These are phyloP conservation scores for Corydoras sp. DNA, from an alignment of 2,113 vertebrate species.

Conservation along the genomic window DNA sequence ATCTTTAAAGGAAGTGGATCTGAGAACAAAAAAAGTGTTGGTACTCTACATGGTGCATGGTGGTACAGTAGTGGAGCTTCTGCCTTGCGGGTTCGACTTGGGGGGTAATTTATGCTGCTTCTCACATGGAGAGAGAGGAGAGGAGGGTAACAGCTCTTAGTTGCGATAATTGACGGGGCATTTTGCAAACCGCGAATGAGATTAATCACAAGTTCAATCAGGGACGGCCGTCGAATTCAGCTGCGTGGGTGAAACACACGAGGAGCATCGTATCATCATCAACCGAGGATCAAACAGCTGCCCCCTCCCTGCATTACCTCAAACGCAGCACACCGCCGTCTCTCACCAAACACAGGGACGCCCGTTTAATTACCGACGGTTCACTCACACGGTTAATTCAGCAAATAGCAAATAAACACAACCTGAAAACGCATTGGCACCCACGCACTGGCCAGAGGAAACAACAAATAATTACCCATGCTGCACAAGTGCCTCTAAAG, in stretches of 20 bases:
- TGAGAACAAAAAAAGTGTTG: too few relatives aligned
- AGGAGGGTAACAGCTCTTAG: not conserved
- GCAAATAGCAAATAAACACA: too few relatives aligned
- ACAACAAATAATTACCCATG: not conserved
- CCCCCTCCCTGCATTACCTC: not conserved
- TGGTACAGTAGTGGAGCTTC: too few relatives aligned
- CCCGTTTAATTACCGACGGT: conserved; percentile 13
- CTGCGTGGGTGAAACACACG: conserved; percentile 15
- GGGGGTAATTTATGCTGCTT: not conserved
- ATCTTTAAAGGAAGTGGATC: too few relatives aligned
- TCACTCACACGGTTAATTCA: conserved; percentile 1
- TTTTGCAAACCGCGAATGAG: not conserved
- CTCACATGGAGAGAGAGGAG: not conserved
- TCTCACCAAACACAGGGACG: conserved; percentile 3
- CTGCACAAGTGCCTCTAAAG: not conserved
- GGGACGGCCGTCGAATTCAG: not conserved
- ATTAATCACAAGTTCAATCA: not conserved
- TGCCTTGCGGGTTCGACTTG: not conserved
- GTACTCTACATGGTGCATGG: too few relatives aligned
- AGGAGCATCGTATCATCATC: conserved; percentile 14
- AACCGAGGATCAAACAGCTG: not conserved
- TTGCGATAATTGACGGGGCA: not conserved
- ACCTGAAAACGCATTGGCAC: conserved; percentile 16
- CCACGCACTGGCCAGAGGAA: conserved; percentile 21
- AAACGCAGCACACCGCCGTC: too few relatives aligned